phyloP scores from a whole-genome alignment of 2,888 invertebrate genomes.

The Dugesia japonica region DNA sequence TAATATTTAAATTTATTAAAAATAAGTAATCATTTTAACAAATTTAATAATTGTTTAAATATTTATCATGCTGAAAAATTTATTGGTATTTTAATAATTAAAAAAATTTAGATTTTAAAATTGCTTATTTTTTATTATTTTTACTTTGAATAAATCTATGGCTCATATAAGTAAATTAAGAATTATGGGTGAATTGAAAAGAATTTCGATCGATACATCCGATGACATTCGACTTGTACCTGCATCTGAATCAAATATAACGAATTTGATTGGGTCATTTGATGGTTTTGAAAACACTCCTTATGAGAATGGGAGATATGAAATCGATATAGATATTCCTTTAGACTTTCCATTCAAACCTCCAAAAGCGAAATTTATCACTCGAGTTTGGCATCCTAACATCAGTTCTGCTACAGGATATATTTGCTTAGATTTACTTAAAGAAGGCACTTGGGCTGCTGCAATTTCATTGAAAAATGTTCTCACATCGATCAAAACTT shows the following conservation, averaged over 20 bases:
- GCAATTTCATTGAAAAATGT: not conserved
- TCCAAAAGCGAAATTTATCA: constrained; percentile 1
- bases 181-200: not conserved
- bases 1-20: too few species aligned
- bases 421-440: not conserved
- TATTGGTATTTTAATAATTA: too few species aligned
- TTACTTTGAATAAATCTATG: too few species aligned
- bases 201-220: not conserved
- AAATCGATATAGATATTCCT: not conserved
- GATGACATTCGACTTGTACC: not conserved
- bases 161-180: not conserved
- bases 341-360: not conserved
- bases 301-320: not conserved
- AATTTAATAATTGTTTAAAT: too few species aligned
- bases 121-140: too few species aligned
- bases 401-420: not conserved
- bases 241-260: not conserved
- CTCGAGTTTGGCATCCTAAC: constrained; percentile 14
- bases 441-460: not conserved
- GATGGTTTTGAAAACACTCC: not conserved
- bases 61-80: too few species aligned
- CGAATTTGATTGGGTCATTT: not conserved
- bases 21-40: too few species aligned
- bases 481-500: not conserved
- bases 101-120: too few species aligned